phyloP scores from a whole-genome alignment of 2,888 invertebrate species.

The Hydrotaea diabolus region DNA sequence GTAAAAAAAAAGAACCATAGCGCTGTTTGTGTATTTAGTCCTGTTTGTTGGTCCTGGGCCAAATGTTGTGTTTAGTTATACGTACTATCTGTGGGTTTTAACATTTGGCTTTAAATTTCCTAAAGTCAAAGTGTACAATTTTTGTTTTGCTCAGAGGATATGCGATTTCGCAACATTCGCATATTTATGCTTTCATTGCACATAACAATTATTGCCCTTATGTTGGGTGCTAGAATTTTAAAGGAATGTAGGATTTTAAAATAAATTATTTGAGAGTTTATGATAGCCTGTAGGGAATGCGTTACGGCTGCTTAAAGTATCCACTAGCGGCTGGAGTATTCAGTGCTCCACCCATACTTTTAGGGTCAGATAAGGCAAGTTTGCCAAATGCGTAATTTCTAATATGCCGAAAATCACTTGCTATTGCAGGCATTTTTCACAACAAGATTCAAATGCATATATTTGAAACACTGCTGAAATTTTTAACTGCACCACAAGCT shows the following conservation, averaged over 20 bases:
- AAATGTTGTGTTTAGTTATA: constrained; percentile 53
- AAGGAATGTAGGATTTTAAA: not conserved
- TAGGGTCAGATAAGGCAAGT: too few species aligned
- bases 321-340: too few species aligned
- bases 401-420: too few species aligned
- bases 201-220: not conserved
- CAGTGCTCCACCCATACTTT: too few species aligned
- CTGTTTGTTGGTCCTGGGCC: constrained; percentile 62
- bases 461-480: too few species aligned
- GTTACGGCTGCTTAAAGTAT: not conserved
- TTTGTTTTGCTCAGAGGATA: not conserved
- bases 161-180: not conserved
- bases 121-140: constrained; percentile 65
- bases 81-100: constrained; percentile 61
- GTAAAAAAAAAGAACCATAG: not conserved
- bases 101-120: constrained; percentile 61
- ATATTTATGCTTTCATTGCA: constrained; percentile 14
- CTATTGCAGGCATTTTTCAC: too few species aligned
- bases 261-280: not conserved
- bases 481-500: too few species aligned
- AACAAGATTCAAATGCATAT: too few species aligned
- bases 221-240: not conserved
- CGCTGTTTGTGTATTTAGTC: constrained; percentile 41
- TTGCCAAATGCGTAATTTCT: too few species aligned
- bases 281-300: not conserved